A percentile compares a stretch with the other conserved stretches of the same genome.
Conservation (phyloP, 1,140 invertebrate genomes). For the Megalopta genalis region DNA sequence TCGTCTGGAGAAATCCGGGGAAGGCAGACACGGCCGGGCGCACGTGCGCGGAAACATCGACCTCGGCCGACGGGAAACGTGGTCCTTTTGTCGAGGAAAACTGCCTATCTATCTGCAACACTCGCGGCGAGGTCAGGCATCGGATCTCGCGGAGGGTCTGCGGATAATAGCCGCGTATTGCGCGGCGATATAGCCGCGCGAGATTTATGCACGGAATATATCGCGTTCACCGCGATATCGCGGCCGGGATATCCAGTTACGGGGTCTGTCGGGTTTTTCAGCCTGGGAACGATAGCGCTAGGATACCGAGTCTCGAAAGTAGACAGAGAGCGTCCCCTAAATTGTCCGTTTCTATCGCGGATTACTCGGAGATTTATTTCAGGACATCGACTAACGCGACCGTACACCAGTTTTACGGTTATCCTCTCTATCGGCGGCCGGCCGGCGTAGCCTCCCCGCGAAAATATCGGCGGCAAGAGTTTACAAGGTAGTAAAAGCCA, state of each 20-base stretch:
- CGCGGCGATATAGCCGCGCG: neutral
- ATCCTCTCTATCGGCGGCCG: conserved; percentile 20
- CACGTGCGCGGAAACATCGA: too few species aligned
- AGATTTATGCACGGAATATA: conserved; percentile 11
- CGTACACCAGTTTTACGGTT: conserved; percentile 29
- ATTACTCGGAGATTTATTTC: conserved; percentile 20
- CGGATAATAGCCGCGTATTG: neutral
- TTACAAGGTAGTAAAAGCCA: conserved; percentile 48
- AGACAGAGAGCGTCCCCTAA: neutral
- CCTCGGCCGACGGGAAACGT: too few species aligned
- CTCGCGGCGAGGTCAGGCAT: neutral
- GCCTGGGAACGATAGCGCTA: neutral
- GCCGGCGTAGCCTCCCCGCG: conserved; percentile 5
- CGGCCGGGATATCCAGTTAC: neutral
- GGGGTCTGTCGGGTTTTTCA: neutral
- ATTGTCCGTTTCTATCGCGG: conserved; percentile 16
- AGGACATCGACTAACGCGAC: conserved; percentile 22
- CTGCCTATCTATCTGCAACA: neutral
- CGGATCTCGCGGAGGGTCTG: neutral
- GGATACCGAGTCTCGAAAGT: neutral
- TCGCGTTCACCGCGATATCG: neutral
- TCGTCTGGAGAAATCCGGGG: too few species aligned
- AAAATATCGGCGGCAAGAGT: conserved; percentile 34
- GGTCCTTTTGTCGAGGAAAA: neutral
- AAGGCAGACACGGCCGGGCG: too few species aligned